Conservation (phyloP, 2,888 invertebrate genomes). For the Dynastes maya region DNA sequence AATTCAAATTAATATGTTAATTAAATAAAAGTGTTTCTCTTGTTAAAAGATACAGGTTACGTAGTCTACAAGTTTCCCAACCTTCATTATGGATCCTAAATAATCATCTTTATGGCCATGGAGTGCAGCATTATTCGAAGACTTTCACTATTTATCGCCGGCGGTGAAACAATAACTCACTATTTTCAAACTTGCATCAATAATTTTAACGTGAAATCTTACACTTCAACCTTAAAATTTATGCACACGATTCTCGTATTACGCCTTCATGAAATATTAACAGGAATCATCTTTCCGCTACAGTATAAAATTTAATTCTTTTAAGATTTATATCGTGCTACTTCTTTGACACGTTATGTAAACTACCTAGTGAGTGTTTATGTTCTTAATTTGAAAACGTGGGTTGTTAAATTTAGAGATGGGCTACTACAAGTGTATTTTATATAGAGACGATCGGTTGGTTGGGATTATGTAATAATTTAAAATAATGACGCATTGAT, state of each 20-base stretch:
- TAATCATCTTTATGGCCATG: constrained; percentile 48
- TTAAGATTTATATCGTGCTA: constrained; percentile 25
- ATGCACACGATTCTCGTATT: constrained; percentile 47
- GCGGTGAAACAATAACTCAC: constrained; percentile 52
- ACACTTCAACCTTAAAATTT: constrained; percentile 49
- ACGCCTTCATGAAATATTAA: constrained; percentile 41
- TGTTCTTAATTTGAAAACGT: constrained; percentile 8
- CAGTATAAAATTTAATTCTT: constrained; percentile 23
- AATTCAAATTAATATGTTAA: constrained; percentile 28
- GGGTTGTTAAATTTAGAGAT: constrained; percentile 4
- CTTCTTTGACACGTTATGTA: constrained; percentile 21
- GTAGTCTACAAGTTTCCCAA: constrained; percentile 35
- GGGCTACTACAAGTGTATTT: neutral
- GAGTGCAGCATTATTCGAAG: constrained; percentile 44
- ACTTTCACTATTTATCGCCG: constrained; percentile 52
- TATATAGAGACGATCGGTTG: neutral
- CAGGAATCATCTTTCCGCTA: constrained; percentile 31
- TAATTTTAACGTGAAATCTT: constrained; percentile 50
- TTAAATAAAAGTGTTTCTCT: constrained; percentile 36
- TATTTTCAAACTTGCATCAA: constrained; percentile 51
- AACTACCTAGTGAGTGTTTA: constrained; percentile 10
- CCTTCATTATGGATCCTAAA: constrained; percentile 50
- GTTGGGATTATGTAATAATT: neutral
- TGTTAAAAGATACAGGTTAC: constrained; percentile 30
- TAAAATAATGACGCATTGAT: neutral